These are phyloP conservation scores for Drosophila parvula DNA, from an alignment of 1,140 invertebrate species.

Conservation along the genomic window DNA sequence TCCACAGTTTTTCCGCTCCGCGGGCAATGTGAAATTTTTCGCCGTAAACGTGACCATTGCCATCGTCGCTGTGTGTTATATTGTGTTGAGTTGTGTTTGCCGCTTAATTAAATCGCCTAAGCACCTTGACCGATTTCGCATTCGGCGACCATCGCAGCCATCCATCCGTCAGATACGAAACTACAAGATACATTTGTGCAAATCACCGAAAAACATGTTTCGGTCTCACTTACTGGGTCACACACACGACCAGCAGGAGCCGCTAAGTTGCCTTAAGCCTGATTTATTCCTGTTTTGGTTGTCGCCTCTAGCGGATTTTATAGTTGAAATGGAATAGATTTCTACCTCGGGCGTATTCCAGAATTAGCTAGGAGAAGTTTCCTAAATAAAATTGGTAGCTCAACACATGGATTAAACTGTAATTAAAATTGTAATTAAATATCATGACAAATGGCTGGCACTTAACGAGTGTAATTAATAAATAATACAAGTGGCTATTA, in stretches of 20 bases:
- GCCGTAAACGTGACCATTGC: slow-evolving; percentile 66
- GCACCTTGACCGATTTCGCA: slow-evolving; percentile 76
- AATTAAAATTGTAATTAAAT: slow-evolving; percentile 18
- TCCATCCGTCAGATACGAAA: slow-evolving; percentile 10
- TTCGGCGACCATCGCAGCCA: slow-evolving; percentile 25
- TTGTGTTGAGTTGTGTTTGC: slow-evolving; percentile 7
- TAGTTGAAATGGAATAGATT: not conserved
- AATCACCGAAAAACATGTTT: slow-evolving; percentile 77
- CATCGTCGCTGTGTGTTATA: slow-evolving; percentile 20
- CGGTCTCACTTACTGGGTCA: slow-evolving; percentile 49
- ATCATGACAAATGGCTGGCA: not conserved
- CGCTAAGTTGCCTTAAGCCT: slow-evolving; percentile 33
- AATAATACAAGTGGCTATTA: slow-evolving; percentile 2
- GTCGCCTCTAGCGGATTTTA: slow-evolving; percentile 1
- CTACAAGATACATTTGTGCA: slow-evolving; percentile 60
- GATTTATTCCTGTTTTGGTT: slow-evolving; percentile 30
- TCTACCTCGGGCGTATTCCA: not conserved
- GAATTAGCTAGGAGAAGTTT: not conserved
- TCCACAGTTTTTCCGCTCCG: slow-evolving; percentile 64
- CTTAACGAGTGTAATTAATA: not conserved
- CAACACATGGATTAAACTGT: not conserved
- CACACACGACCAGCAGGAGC: slow-evolving; percentile 19
- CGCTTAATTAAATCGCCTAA: slow-evolving; percentile 78
- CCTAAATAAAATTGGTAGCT: not conserved
- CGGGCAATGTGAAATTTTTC: slow-evolving; percentile 48